These are phyloP conservation scores for Pelusios castaneus DNA, from an alignment of 2,113 vertebrate species.

Conservation along the genomic window DNA sequence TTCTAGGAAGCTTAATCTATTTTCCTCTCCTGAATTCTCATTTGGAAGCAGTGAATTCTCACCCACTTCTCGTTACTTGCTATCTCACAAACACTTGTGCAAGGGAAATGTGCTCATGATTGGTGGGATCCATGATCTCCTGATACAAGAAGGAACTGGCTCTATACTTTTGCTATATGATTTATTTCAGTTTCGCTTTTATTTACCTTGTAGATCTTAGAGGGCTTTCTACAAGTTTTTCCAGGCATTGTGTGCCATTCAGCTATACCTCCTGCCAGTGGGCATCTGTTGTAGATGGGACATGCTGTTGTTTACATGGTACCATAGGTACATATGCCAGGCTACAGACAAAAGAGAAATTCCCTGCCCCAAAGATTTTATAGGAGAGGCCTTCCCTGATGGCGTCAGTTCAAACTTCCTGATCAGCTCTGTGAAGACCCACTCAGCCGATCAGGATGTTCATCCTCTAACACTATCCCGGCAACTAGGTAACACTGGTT, in stretches of 20 bases:
- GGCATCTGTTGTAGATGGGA: background rate
- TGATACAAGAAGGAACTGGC: background rate
- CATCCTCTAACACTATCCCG: too few relatives aligned
- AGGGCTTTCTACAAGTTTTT: background rate
- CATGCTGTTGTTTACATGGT: background rate
- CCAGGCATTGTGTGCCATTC: background rate
- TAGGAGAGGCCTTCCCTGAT: too few relatives aligned
- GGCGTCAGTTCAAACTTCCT: too few relatives aligned
- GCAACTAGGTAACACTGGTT: too few relatives aligned
- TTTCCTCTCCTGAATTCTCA: background rate
- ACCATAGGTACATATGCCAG: background rate
- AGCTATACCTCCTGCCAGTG: background rate
- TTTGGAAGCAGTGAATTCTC: background rate
- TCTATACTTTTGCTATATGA: background rate
- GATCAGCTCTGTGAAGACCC: too few relatives aligned
- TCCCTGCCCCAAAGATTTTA: background rate
- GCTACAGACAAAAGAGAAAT: background rate
- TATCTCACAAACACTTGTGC: background rate
- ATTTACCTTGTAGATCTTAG: background rate
- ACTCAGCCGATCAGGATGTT: too few relatives aligned
- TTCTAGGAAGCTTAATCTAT: background rate
- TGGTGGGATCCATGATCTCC: background rate
- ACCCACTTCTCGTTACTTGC: background rate
- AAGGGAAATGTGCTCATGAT: accelerated
- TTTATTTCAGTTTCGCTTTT: background rate